Evolutionary conservation across 2,888 invertebrate genomes (phyloP), one percentile per base, ranked within the genome.

Genomic region (Clostera curtula): DNA sequence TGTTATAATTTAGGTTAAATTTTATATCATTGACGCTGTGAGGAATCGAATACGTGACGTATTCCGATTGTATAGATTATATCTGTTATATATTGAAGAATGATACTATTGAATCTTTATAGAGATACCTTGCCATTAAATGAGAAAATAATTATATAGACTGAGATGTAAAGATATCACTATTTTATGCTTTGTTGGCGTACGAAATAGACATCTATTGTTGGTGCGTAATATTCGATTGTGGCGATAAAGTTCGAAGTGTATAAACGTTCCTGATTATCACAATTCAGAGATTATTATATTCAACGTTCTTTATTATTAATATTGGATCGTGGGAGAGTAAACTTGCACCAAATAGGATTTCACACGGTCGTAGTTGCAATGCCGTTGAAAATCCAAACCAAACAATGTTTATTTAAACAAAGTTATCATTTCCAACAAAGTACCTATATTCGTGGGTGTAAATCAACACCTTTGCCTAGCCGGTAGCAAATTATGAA

Each of bases 1-100:
- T 83, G 82, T 83, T 83, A 80, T 80, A 79, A 75, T 83, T 83
- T 83, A 83, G 82, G 80, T 83, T 82, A 83, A 82, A 80, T 83
- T 82, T 83, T 80, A 80, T 83, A 83, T 82, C 82, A 82, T 80
- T 72, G 79, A 80, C 75, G 82, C 82, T 79, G 82, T 79, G 80
- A 80, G 71, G 74, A 70, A 75, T 72, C 70, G 70, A 66, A 75
- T 76, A 70, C 76, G 73, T 67, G 67, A 74, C 67, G 80, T 75
- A 72, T 75, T 71, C 58, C 56, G 74, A 68, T 68, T 68, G 72
- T 76, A 72, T 77, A 80, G 76, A 70, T n/a, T 76, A 75, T 77
- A 82, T 68, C 75, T 77, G 79, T 79, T 83, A 79, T 74, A 75
- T 79, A 79, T 75, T 74, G 74, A 74, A 59, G 61, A 64, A 75